Evolutionary conservation across 2,888 invertebrate species (phyloP).

Genomic region (Noctua janthina): DNA sequence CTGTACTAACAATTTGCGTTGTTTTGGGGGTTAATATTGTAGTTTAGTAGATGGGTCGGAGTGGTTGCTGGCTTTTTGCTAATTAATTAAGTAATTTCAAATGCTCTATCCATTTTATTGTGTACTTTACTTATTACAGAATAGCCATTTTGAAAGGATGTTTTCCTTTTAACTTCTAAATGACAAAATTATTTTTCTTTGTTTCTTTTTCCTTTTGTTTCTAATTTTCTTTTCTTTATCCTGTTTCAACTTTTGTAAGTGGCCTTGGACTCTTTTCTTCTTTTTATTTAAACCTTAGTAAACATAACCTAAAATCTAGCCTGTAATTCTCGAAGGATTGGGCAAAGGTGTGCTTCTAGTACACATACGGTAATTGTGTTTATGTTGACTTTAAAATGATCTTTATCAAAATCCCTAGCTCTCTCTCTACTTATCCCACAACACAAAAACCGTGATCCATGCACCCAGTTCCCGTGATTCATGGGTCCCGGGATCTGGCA

Average conservation of each 20-base stretch:
- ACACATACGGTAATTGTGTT: background rate
- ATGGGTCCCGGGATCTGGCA: conserved; percentile 48
- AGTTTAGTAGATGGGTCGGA: conserved; percentile 5
- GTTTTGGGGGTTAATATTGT: conserved; percentile 8
- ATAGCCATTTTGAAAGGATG: conserved; percentile 11
- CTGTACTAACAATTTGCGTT: conserved; percentile 38
- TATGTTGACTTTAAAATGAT: background rate
- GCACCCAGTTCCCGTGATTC: conserved; percentile 48
- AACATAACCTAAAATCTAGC: background rate
- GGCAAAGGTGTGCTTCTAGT: background rate
- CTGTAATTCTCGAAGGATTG: background rate
- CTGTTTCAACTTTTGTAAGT: conserved; percentile 22
- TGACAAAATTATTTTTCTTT: conserved; percentile 5
- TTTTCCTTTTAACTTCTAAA: conserved; percentile 14
- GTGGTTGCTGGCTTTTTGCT: conserved; percentile 6
- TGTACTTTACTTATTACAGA: background rate
- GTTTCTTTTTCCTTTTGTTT: conserved; percentile 30
- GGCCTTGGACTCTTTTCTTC: background rate
- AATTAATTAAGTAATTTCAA: conserved; percentile 1
- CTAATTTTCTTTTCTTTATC: conserved; percentile 6
- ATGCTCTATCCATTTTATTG: background rate
- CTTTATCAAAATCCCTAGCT: background rate
- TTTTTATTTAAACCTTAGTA: background rate
- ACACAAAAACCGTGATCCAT: conserved; percentile 31
- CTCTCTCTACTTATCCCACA: background rate